Percentiles rank a stretch among this genome's conserved stretches.
Conservation (phyloP, 2,113 vertebrate genomes). For the Peromyscus leucopus region DNA sequence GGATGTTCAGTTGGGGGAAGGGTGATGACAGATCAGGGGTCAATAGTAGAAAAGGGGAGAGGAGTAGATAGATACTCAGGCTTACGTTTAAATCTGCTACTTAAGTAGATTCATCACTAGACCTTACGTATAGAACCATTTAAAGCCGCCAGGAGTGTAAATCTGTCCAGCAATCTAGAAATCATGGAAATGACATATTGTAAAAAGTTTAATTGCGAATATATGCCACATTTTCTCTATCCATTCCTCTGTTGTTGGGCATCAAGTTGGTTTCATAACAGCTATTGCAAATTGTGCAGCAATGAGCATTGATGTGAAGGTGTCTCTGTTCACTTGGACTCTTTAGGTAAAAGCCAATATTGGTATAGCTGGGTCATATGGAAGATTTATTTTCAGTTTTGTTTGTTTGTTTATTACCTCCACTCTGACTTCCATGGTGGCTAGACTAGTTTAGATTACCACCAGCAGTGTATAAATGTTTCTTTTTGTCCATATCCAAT, state of each 20-base stretch:
- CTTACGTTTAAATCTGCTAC: background rate
- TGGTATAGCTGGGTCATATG: background rate
- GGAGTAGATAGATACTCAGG: background rate
- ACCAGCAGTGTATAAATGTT: background rate
- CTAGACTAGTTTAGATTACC: too few relatives aligned
- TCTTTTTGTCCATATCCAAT: background rate
- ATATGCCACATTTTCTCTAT: background rate
- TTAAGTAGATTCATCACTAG: background rate
- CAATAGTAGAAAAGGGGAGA: background rate
- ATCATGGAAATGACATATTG: background rate
- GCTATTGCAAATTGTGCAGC: background rate
- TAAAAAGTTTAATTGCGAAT: background rate
- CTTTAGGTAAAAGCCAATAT: background rate
- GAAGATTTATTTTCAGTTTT: background rate
- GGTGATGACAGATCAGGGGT: background rate
- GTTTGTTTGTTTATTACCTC: background rate
- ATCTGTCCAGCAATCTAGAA: background rate
- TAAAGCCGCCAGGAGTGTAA: conserved; percentile 26
- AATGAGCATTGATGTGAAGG: background rate
- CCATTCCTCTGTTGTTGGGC: background rate
- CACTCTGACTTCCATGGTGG: background rate
- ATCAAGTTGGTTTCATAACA: background rate
- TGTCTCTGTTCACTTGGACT: background rate
- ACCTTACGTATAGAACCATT: background rate
- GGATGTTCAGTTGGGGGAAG: conserved; percentile 32